Evolutionary conservation across 2,113 vertebrate genomes (phyloP).

Genomic region (Emberiza fucata): DNA sequence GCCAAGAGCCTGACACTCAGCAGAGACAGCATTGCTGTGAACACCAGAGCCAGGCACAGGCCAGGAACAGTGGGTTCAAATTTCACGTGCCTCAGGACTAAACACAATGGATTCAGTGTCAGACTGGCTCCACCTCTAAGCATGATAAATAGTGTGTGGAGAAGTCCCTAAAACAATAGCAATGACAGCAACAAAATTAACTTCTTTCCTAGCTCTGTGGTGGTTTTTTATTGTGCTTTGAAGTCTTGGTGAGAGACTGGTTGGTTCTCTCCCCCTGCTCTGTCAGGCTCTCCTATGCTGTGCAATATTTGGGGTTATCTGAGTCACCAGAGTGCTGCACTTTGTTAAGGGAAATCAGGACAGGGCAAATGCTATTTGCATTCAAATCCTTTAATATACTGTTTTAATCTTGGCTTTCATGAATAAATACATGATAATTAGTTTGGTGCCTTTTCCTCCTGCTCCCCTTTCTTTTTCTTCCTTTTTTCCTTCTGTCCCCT

Average conservation of each 20-base stretch:
- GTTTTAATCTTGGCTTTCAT: not conserved
- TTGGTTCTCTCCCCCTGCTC: not conserved
- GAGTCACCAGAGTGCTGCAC: not conserved
- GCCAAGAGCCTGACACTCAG: not conserved
- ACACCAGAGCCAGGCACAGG: not conserved
- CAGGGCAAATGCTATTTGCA: not conserved
- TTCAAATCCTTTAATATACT: not conserved
- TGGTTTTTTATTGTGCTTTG: not conserved
- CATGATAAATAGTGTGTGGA: not conserved
- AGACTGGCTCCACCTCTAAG: not conserved
- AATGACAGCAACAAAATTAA: not conserved
- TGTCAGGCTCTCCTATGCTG: not conserved
- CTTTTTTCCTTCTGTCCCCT: not conserved
- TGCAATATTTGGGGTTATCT: not conserved
- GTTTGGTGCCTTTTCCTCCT: not conserved
- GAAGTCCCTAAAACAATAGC: not conserved
- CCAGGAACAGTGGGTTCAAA: not conserved
- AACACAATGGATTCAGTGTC: not conserved
- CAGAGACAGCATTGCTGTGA: not conserved
- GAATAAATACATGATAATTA: slow-evolving; percentile 15
- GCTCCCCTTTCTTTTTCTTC: no score
- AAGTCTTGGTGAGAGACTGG: not conserved
- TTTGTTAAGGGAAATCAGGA: not conserved
- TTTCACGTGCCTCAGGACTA: not conserved
- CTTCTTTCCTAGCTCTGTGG: not conserved